Evolutionary conservation across 2,888 invertebrate genomes (phyloP), one percentile per base, ranked within the genome.

Genomic region (Thymelicus sylvestris): DNA sequence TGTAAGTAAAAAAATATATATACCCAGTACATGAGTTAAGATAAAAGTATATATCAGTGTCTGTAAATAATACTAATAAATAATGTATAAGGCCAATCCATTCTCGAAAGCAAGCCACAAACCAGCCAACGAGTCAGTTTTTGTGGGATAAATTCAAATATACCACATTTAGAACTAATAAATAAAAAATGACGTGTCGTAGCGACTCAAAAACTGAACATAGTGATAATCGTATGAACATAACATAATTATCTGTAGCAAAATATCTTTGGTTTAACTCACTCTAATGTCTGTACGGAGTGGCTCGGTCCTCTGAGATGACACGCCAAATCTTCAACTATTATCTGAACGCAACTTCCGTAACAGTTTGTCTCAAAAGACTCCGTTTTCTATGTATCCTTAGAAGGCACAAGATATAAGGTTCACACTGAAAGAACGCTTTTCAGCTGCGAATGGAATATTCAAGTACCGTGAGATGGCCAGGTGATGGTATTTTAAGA

Each of bases 401-500:
- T 64, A 64, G 12, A 64, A 15, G 64, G 64, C 50, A 15, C 15
- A 52, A 15, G 15, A n/a, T 48, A 7, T 13, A 62, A 64, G 52
- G 50, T 38, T 48, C 31, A n/a, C 38, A 19, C 39, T 64, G 39
- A 64, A 52, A 50, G 38, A 13, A 1, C 38, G 50, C 50, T 52
- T 64, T 64, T 64, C 19, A 64, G 39, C 10, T 15, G 38, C 39
- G 39, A 64, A 64, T 64, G n/a, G 64, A 48, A 50, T 64, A 64
- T 50, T 64, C 64, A 52, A 64, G 15, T 41, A 19, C 7, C 57
- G 31, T 52, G 39, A 50, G 64, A 39, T n/a, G 15, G 8, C 47
- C 13, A 47, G 44, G 24, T 50, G 38, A 63, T 31, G 50, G 52
- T 13, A 44, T 59, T 57, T 13, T 55, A 13, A 57, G 7, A 44